phyloP scores from a whole-genome alignment of 2,113 vertebrate species.

The Upupa epops region DNA sequence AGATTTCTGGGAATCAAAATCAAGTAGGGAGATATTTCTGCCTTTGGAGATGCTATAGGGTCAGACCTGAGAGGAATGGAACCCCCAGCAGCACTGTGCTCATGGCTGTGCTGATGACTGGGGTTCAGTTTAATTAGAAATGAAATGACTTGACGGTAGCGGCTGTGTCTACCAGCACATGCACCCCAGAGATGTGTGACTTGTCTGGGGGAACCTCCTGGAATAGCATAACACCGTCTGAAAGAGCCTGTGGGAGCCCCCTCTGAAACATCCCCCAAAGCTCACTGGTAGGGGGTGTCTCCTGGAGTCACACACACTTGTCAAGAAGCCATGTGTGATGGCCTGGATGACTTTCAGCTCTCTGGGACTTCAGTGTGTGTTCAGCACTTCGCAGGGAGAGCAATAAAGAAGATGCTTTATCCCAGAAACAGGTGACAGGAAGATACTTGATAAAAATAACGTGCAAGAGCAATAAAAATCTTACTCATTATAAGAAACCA shows the following conservation, averaged over 20 bases:
- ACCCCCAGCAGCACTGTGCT: neutral
- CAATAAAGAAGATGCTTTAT: neutral
- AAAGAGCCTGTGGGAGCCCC: neutral
- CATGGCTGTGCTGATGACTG: fast-evolving
- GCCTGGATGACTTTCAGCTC: neutral
- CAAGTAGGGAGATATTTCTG: neutral
- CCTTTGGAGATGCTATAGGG: neutral
- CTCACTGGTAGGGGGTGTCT: fast-evolving
- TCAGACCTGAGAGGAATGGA: neutral
- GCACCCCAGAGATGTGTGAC: neutral
- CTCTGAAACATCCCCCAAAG: neutral
- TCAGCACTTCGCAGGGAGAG: neutral
- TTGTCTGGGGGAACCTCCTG: neutral
- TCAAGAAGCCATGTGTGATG: neutral
- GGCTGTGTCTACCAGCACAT: fast-evolving
- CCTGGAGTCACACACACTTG: neutral
- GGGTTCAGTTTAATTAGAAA: neutral
- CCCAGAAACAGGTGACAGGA: neutral
- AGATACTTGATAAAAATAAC: neutral
- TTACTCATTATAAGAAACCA: neutral
- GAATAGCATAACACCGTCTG: neutral
- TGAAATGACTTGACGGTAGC: fast-evolving
- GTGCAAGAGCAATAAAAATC: neutral
- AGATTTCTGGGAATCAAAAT: neutral
- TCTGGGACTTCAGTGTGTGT: neutral